Percentiles rank a stretch among this genome's conserved stretches.
Evolutionary conservation across 2,113 vertebrate species (phyloP).

Genomic region (Ardeotis arabs): DNA sequence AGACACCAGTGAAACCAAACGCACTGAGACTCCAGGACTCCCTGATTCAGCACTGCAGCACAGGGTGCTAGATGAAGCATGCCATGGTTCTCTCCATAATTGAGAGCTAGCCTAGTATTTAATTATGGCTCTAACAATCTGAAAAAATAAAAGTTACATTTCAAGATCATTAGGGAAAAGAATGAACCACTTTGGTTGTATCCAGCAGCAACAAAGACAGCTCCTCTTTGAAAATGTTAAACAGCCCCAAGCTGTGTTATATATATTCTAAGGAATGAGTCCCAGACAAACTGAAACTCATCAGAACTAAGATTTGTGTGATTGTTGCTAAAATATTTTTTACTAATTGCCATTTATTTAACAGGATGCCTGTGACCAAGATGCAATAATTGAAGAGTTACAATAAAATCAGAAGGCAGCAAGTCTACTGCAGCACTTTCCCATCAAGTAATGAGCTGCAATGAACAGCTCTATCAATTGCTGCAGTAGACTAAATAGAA

Average conservation of each 20-base stretch:
- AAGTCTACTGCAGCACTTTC: neutral
- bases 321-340: neutral
- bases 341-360: neutral
- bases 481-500: neutral
- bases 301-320: neutral
- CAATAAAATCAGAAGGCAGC: neutral
- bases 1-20: neutral
- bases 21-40: neutral
- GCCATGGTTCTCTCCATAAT: neutral
- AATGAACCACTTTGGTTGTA: neutral
- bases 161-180: neutral
- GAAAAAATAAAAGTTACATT: neutral
- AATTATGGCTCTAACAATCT: neutral
- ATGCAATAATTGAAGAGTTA: neutral
- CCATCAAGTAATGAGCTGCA: neutral
- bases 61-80: neutral
- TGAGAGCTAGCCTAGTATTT: neutral
- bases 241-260: neutral
- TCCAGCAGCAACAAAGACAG: neutral
- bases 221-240: neutral
- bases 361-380: neutral
- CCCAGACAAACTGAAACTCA: neutral
- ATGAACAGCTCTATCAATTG: neutral
- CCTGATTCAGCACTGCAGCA: neutral
- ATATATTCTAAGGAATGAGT: neutral